phyloP scores from a whole-genome alignment of 1,140 invertebrate species.

The Ditylenchus dipsaci region DNA sequence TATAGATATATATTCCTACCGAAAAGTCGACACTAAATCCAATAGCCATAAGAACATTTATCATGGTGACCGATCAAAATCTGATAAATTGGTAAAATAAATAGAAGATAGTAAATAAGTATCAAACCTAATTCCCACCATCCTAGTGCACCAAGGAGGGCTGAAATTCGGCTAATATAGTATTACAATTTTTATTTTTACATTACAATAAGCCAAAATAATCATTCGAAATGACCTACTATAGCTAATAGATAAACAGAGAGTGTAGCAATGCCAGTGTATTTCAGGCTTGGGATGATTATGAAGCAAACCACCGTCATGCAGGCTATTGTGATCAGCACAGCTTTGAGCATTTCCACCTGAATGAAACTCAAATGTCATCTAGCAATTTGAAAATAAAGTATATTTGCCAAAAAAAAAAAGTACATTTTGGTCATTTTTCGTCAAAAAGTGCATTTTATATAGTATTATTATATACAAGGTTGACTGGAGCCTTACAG shows the following conservation, averaged over 20 bases:
- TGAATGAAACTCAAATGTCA: too few species aligned
- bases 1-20: too few species aligned
- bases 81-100: too few species aligned
- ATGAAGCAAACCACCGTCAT: constrained; percentile 45
- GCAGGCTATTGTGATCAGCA: constrained; percentile 36
- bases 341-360: constrained; percentile 42
- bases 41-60: constrained; percentile 88
- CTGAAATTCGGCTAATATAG: constrained; percentile 17
- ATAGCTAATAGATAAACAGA: constrained; percentile 41
- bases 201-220: too few species aligned
- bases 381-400: too few species aligned
- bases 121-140: constrained; percentile 26
- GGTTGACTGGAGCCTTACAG: too few species aligned
- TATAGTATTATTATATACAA: not conserved
- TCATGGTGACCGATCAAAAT: constrained; percentile 66
- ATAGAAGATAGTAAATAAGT: too few species aligned
- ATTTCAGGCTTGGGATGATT: constrained; percentile 25
- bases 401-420: too few species aligned
- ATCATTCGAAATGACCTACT: constrained; percentile 18
- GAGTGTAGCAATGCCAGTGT: constrained; percentile 30
- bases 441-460: not conserved
- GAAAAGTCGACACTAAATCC: constrained; percentile 94
- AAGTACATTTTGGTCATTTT: too few species aligned
- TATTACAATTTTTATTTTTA: too few species aligned
- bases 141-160: constrained; percentile 34